A percentile compares a stretch with the other conserved stretches of the same genome.
Evolutionary conservation across 2,113 vertebrate species (phyloP).

Genomic region (Nematolebias whitei): DNA sequence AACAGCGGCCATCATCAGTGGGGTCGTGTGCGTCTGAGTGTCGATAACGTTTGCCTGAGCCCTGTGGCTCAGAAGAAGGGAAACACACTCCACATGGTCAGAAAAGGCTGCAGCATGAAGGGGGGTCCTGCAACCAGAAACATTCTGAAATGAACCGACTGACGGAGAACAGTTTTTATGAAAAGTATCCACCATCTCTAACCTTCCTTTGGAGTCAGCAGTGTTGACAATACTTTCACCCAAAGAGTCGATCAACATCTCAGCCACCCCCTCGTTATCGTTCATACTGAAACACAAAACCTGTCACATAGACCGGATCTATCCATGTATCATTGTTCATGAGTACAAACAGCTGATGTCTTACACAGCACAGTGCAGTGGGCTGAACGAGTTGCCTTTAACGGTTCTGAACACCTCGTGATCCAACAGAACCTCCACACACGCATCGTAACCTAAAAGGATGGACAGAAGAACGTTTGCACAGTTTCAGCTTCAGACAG

Average conservation of each 20-base stretch:
- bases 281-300: constrained; percentile 85
- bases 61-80: constrained; percentile 93
- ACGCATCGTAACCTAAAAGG: constrained; percentile 90
- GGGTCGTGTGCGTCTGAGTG: constrained; percentile 84
- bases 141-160: neutral
- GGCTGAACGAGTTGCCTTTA: constrained; percentile 95
- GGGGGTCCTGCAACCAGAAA: constrained; percentile 81
- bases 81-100: constrained; percentile 94
- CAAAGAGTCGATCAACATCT: constrained; percentile 93
- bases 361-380: constrained; percentile 99
- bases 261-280: constrained; percentile 94
- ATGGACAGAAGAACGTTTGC: neutral
- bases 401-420: constrained; percentile 90
- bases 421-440: constrained; percentile 94
- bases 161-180: no score
- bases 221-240: constrained; percentile 88
- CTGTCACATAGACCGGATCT: neutral
- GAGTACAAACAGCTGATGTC: constrained; percentile 41
- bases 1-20: constrained; percentile 98
- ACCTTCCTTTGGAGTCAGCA: constrained; percentile 94
- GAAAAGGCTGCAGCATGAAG: constrained; percentile 98
- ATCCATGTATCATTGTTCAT: neutral
- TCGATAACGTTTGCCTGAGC: constrained; percentile 90
- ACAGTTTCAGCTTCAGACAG: neutral
- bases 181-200: constrained; percentile 15